Percentiles rank a stretch among this genome's conserved stretches.
These are phyloP conservation scores for Sprattus sprattus DNA, from an alignment of 2,113 vertebrate species.

Conservation along the genomic window DNA sequence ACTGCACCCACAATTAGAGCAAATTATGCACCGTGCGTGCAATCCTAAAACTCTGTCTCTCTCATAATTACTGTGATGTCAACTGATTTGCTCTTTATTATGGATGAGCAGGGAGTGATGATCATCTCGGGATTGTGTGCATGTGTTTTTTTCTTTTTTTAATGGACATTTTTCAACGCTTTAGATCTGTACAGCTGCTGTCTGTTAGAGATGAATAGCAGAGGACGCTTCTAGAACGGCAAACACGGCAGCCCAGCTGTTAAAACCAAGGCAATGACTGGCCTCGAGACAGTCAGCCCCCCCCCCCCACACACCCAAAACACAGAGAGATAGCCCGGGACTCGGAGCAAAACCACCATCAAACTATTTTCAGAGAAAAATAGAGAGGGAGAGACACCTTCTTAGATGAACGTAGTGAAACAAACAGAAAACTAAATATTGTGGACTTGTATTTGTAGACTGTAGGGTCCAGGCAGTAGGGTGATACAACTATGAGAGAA, in stretches of 20 bases:
- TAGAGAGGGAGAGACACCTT: background rate
- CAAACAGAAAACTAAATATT: background rate
- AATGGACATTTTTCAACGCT: constrained; percentile 15
- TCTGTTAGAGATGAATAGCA: background rate
- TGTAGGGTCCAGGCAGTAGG: background rate
- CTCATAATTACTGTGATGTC: constrained; percentile 59
- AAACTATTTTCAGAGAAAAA: background rate
- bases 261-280: background rate
- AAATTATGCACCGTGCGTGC: constrained; percentile 47
- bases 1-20: constrained; percentile 60
- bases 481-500: background rate
- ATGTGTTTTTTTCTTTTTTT: constrained; percentile 38
- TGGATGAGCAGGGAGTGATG: constrained; percentile 51
- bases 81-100: constrained; percentile 61
- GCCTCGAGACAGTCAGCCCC: background rate
- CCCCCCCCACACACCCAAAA: background rate
- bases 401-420: background rate
- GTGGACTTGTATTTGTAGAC: background rate
- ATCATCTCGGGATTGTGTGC: constrained; percentile 47
- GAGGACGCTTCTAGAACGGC: background rate
- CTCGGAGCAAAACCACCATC: background rate
- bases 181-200: background rate
- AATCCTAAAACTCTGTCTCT: constrained; percentile 45
- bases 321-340: background rate
- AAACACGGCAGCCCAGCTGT: background rate